phyloP scores from a whole-genome alignment of 2,113 vertebrate species.

The Merops nubicus region DNA sequence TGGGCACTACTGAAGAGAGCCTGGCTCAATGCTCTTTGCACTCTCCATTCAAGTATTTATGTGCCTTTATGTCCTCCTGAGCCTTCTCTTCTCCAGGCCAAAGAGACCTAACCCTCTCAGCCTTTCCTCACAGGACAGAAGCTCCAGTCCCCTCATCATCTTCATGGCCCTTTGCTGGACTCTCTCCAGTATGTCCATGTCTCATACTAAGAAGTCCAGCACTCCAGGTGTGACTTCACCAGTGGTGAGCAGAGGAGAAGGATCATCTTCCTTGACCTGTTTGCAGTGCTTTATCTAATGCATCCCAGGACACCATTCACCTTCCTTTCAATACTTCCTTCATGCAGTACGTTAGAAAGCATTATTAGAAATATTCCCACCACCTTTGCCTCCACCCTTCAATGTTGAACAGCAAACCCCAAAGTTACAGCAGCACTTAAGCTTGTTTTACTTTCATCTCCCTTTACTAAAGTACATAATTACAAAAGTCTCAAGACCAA shows the following conservation, averaged over 20 bases:
- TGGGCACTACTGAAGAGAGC: not conserved
- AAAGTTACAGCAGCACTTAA: not conserved
- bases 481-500: not conserved
- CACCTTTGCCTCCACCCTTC: not conserved
- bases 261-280: not conserved
- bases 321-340: not conserved
- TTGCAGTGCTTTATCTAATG: not conserved
- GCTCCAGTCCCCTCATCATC: not conserved
- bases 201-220: not conserved
- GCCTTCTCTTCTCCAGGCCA: not conserved
- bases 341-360: not conserved
- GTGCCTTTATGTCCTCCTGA: accelerated
- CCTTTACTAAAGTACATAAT: not conserved
- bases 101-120: not conserved
- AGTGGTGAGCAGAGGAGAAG: not conserved
- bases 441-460: not conserved
- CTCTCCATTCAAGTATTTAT: not conserved
- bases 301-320: not conserved
- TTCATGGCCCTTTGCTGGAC: not conserved
- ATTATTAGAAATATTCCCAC: not conserved
- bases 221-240: not conserved
- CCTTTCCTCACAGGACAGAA: not conserved
- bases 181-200: not conserved
- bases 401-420: not conserved
- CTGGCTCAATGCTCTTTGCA: not conserved